Evolutionary conservation across 64 coral and sea anemone species (phyloP).

Genomic region (Pocillopora verrucosa): DNA sequence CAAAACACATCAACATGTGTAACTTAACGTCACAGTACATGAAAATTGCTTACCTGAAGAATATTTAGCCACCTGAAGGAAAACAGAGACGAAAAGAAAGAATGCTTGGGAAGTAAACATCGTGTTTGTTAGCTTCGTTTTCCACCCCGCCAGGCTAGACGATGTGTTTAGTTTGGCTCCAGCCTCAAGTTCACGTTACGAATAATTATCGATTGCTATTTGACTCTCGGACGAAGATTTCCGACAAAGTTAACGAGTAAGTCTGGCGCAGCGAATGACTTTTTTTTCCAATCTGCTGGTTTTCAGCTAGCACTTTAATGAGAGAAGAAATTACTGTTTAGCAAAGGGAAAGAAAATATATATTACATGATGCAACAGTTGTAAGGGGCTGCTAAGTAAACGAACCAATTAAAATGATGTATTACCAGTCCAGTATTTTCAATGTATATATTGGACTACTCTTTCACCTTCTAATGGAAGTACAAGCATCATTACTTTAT

Average conservation of each 20-base stretch:
- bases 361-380: background rate
- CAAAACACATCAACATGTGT: background rate
- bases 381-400: background rate
- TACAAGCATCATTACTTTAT: background rate
- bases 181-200: constrained; percentile 3
- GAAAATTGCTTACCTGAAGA: background rate
- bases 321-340: too few relatives aligned
- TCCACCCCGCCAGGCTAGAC: background rate
- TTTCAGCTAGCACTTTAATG: too few relatives aligned
- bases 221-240: background rate
- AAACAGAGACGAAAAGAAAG: background rate
- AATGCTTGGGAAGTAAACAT: background rate
- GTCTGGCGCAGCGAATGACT: too few relatives aligned
- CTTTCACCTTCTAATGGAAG: background rate
- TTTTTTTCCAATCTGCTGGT: too few relatives aligned
- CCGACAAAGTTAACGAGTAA: constrained; percentile 1
- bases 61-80: background rate
- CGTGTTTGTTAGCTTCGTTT: background rate
- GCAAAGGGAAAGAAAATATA: background rate
- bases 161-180: background rate
- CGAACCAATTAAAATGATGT: background rate
- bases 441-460: background rate
- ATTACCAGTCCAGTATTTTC: background rate
- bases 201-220: background rate
- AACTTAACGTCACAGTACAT: background rate